phyloP scores from a whole-genome alignment of 1,140 invertebrate genomes.

The Rhizoglyphus robini region DNA sequence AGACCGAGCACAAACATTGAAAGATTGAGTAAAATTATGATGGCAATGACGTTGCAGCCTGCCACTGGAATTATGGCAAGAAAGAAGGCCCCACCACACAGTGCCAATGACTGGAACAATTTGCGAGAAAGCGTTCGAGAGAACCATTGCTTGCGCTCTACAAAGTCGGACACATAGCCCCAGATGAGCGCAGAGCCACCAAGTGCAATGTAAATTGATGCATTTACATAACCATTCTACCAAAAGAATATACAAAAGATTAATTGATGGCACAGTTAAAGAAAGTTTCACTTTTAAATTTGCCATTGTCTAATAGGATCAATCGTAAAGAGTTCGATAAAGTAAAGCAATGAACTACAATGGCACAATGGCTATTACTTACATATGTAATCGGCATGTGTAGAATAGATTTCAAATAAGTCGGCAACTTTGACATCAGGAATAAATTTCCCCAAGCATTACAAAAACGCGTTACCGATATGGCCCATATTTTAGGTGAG shows the following conservation, averaged over 20 bases:
- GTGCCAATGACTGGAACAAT: constrained; percentile 27
- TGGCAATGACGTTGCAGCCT: constrained; percentile 19
- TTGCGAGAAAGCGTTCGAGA: constrained; percentile 26
- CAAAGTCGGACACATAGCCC: constrained; percentile 25
- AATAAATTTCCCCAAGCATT: constrained; percentile 91
- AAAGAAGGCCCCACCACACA: constrained; percentile 23
- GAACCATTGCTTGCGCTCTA: constrained; percentile 20
- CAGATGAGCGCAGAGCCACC: constrained; percentile 24
- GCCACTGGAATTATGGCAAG: constrained; percentile 25
- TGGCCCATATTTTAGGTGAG: constrained; percentile 77
- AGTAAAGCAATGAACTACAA: background rate
- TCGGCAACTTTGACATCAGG: constrained; percentile 69
- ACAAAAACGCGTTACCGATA: constrained; percentile 71
- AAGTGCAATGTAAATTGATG: constrained; percentile 25
- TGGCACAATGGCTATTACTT: constrained; percentile 11
- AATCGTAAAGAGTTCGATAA: too few species aligned
- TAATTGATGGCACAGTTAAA: too few species aligned
- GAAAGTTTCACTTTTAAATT: too few species aligned
- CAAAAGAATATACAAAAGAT: background rate
- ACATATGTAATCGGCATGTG: constrained; percentile 42
- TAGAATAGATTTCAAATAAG: constrained; percentile 46
- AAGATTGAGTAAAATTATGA: constrained; percentile 23
- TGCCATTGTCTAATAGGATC: too few species aligned
- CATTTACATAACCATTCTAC: constrained; percentile 28
- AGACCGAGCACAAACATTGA: constrained; percentile 25